These are phyloP conservation scores for Bucco capensis DNA, from an alignment of 2,113 vertebrate genomes.

Conservation along the genomic window DNA sequence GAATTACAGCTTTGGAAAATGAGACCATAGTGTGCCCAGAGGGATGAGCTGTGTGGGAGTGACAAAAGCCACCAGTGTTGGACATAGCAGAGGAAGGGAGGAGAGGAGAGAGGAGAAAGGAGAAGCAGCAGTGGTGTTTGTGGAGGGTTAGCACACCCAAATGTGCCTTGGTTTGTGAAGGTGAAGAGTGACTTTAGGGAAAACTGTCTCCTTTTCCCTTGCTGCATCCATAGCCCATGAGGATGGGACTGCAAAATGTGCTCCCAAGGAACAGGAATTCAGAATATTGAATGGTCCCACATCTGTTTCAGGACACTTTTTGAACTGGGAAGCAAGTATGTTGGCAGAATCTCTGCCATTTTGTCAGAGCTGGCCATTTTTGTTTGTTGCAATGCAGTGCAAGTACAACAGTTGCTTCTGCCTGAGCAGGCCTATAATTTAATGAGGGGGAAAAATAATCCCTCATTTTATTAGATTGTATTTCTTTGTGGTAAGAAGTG, in stretches of 20 bases:
- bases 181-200: not conserved
- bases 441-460: not conserved
- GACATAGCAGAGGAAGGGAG: not conserved
- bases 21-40: fast-evolving
- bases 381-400: not conserved
- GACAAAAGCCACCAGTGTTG: not conserved
- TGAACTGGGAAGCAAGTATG: not conserved
- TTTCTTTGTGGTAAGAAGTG: not conserved
- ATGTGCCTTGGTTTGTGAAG: not conserved
- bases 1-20: not conserved
- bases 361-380: not conserved
- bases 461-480: not conserved
- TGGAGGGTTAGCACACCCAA: not conserved
- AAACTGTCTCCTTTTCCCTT: not conserved
- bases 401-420: not conserved
- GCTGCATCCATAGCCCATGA: not conserved
- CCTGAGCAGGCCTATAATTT: not conserved
- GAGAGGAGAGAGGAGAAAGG: not conserved
- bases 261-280: not conserved
- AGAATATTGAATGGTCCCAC: not conserved
- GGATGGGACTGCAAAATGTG: not conserved
- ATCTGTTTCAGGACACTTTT: not conserved
- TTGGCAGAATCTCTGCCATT: not conserved
- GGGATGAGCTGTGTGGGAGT: not conserved
- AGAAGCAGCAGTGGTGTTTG: not conserved